Evolutionary conservation across 2,888 invertebrate species (phyloP), one percentile per base, ranked within the genome.

Genomic region (Drosophila prolongata): DNA sequence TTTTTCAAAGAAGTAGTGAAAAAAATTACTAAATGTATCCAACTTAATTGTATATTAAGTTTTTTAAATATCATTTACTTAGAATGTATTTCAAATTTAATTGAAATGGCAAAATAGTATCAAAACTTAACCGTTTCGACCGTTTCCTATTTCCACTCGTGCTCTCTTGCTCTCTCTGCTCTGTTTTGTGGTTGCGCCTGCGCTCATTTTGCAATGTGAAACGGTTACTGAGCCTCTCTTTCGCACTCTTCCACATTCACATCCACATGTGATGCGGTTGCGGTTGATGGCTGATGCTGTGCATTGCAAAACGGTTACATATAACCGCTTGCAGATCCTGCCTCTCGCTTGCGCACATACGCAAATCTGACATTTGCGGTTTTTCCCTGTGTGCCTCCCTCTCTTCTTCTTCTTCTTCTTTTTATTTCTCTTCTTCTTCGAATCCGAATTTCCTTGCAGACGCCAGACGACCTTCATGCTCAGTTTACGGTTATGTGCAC

Each of bases 381-480:
- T 73, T 57, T 53, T 58, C 30, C 38, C 24, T 56, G 27, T n/a
- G 27, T 16, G 27, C 40, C n/a, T 35, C 35, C 38, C 56, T 38
- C 27, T 30, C 44, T 14, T 24, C 38, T 62, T 49, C 52, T 62
- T 49, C 52, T 24, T 61, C 53, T 43, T 59, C 47, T 57, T 68
- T 43, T 8, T 10, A 27, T 37, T 68, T 59, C 61, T 67, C 30
- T 54, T 61, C 58, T 19, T 53, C 55, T 47, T 57, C 49, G 57
- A 65, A 34, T 27, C 30, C 34, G 58, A 40, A 40, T 58, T 58
- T 58, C 72, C 67, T 68, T 75, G 61, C 57, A 75, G 75, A 77
- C 77, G 60, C 52, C 75, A 75, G 75, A 77, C 85, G 89, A 87
- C 85, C 85, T 85, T 85, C 85, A 85, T 75, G 89, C 89, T 87